Evolutionary conservation across 2,888 invertebrate species (phyloP).

Genomic region (Dicycla oo): DNA sequence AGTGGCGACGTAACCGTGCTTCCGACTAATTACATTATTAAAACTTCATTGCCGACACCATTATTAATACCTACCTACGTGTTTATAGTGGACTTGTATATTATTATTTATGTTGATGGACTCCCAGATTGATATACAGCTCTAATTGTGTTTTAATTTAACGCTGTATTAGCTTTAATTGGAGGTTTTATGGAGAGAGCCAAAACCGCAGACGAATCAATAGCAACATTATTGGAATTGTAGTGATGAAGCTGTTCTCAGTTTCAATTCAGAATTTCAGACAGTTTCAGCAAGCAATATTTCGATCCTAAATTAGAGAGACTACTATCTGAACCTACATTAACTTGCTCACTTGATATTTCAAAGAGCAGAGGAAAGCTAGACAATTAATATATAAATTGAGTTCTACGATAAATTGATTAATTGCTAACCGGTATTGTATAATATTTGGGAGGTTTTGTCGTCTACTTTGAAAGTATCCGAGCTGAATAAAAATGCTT

Average conservation of each 20-base stretch:
- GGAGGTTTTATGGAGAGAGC: conserved; percentile 10
- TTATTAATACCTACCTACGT: conserved; percentile 24
- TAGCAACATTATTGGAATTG: conserved; percentile 21
- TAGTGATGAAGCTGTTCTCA: conserved; percentile 15
- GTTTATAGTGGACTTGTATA: conserved; percentile 26
- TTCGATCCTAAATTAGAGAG: conserved; percentile 31
- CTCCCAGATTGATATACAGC: conserved; percentile 21
- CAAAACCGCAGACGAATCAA: conserved; percentile 23
- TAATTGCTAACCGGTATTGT: conserved; percentile 34
- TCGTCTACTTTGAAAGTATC: conserved; percentile 24
- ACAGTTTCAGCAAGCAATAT: conserved; percentile 20
- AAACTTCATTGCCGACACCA: conserved; percentile 52
- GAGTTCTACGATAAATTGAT: conserved; percentile 34
- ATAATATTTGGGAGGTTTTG: conserved; percentile 22
- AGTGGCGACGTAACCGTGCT: conserved; percentile 24
- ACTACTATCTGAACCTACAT: conserved; percentile 25
- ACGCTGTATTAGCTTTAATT: conserved; percentile 43
- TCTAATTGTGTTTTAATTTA: conserved; percentile 22
- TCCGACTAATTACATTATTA: conserved; percentile 58
- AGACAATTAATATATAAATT: conserved; percentile 52
- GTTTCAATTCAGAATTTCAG: conserved; percentile 22
- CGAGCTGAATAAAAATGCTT: conserved; percentile 42
- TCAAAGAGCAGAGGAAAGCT: conserved; percentile 39
- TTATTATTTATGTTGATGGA: conserved; percentile 14
- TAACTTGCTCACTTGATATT: conserved; percentile 36